A percentile compares a stretch with the other conserved stretches of the same genome.
Conservation (phyloP, 2,113 vertebrate genomes). For the Cheirogaleus medius region DNA sequence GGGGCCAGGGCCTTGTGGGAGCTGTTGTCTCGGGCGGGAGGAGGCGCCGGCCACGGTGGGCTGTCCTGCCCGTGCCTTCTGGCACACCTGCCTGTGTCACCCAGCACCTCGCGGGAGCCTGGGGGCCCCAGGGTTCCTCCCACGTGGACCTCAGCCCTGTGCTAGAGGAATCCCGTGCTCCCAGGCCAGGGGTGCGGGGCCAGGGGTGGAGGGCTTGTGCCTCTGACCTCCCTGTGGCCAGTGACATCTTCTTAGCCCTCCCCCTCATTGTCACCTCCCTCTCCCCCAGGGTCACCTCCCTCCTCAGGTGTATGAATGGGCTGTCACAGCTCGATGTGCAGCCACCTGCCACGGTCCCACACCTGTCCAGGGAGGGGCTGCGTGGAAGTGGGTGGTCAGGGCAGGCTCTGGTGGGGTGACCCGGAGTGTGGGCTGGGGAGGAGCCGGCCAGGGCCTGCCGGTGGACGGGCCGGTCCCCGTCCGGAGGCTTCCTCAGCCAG, state of each 20-base stretch:
- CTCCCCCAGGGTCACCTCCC: not conserved
- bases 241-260: not conserved
- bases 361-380: not conserved
- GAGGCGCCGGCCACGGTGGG: fast-evolving
- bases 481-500: not conserved
- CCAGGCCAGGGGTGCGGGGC: fast-evolving
- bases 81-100: not conserved
- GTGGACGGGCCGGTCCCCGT: too few species aligned
- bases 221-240: not conserved
- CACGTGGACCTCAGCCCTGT: fast-evolving
- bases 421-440: not conserved
- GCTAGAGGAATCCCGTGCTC: fast-evolving
- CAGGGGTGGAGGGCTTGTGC: not conserved
- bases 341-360: not conserved
- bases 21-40: fast-evolving
- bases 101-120: fast-evolving
- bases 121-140: too few species aligned
- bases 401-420: not conserved
- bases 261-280: too few species aligned
- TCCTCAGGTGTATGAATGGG: not conserved
- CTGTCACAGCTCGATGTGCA: not conserved
- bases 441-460: not conserved
- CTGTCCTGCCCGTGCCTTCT: not conserved
- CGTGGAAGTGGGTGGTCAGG: not conserved
- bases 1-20: fast-evolving